Evolutionary conservation across 2,113 vertebrate species (phyloP).

Genomic region (Mastomys coucha): DNA sequence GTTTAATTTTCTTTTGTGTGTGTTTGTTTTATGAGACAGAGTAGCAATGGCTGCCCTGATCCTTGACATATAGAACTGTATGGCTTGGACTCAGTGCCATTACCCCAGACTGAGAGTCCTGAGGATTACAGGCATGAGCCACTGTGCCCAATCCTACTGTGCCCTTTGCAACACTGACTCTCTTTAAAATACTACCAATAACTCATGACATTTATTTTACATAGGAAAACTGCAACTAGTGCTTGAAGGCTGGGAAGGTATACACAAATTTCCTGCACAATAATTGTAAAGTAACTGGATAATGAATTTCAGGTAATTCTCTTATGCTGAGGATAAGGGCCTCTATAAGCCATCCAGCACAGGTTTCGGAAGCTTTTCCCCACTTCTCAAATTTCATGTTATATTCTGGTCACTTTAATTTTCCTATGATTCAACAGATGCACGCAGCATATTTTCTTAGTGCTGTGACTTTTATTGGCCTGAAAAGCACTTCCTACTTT

Average conservation of each 20-base stretch:
- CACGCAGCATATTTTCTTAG: not conserved
- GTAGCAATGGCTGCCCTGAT: not conserved
- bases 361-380: not conserved
- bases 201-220: not conserved
- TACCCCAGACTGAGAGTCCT: not conserved
- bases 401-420: not conserved
- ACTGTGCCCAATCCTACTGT: not conserved
- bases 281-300: not conserved
- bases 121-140: not conserved
- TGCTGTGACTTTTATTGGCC: not conserved
- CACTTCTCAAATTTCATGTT: not conserved
- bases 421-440: not conserved
- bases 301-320: not conserved
- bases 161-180: not conserved
- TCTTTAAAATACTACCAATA: slow-evolving; percentile 18
- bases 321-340: not conserved
- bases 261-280: not conserved
- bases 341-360: not conserved
- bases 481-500: slow-evolving; percentile 4
- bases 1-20: not conserved
- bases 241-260: not conserved
- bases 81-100: not conserved
- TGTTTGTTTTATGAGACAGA: not conserved
- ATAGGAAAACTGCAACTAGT: not conserved
- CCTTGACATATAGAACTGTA: not conserved